Conservation (phyloP, 2,888 invertebrate genomes). For the Masnerella sp. region DNA sequence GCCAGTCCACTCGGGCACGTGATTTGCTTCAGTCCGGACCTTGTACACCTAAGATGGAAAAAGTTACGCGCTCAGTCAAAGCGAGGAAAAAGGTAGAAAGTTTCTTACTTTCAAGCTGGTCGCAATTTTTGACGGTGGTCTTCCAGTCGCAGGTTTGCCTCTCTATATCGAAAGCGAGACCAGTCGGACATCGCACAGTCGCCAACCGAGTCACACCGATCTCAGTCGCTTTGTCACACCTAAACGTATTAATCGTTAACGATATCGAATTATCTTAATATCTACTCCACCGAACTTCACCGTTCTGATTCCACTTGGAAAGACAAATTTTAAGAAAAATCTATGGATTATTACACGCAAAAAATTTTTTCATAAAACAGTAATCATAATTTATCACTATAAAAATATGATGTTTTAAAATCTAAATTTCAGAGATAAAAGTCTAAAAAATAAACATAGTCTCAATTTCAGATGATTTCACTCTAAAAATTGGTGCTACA, state of each 20-base stretch:
- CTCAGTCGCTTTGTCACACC: slow-evolving; percentile 95
- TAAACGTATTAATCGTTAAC: slow-evolving; percentile 79
- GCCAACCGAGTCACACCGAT: slow-evolving; percentile 92
- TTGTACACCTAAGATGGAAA: slow-evolving; percentile 90
- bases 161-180: slow-evolving; percentile 95
- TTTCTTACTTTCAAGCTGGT: slow-evolving; percentile 93
- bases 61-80: slow-evolving; percentile 75
- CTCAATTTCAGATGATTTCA: too few relatives aligned
- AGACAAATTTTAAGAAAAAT: too few relatives aligned
- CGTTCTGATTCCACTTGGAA: too few relatives aligned
- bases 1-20: slow-evolving; percentile 97
- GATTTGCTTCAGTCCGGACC: slow-evolving; percentile 97
- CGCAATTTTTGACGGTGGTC: slow-evolving; percentile 97
- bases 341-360: too few relatives aligned
- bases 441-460: too few relatives aligned
- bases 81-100: slow-evolving; percentile 63
- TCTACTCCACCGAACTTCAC: too few relatives aligned
- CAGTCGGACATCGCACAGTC: slow-evolving; percentile 91
- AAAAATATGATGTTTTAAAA: too few relatives aligned
- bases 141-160: slow-evolving; percentile 98
- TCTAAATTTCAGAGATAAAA: too few relatives aligned
- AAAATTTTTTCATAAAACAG: too few relatives aligned
- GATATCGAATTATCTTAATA: too few relatives aligned
- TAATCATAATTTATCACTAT: too few relatives aligned
- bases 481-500: too few relatives aligned